Conservation (phyloP, 2,888 invertebrate genomes). For the Apamea sordens region DNA sequence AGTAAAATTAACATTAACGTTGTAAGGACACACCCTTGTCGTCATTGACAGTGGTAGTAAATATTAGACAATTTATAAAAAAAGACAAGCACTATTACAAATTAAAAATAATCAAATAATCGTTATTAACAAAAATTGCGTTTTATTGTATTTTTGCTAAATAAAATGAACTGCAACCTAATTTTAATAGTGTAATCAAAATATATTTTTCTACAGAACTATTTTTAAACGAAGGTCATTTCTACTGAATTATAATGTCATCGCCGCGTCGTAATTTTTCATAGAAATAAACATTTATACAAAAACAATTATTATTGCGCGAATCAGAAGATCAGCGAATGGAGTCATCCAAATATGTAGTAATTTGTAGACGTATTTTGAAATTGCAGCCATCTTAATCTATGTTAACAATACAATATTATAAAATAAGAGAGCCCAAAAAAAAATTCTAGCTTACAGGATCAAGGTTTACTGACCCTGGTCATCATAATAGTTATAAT, state of each 20-base stretch:
- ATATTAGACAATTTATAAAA: not conserved
- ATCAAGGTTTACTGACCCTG: not conserved
- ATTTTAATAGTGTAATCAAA: not conserved
- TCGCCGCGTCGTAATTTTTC: not conserved
- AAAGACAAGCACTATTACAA: not conserved
- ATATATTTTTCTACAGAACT: no score
- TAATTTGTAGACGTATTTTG: not conserved
- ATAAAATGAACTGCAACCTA: not conserved
- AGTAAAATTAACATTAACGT: not conserved
- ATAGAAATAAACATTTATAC: not conserved
- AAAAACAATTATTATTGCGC: not conserved
- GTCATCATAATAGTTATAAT: not conserved
- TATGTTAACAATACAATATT: not conserved
- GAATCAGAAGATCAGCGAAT: not conserved
- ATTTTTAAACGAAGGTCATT: not conserved
- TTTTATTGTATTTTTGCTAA: not conserved
- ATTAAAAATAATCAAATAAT: not conserved
- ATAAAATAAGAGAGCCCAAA: not conserved
- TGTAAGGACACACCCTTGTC: not conserved
- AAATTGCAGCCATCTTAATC: not conserved
- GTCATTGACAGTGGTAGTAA: not conserved
- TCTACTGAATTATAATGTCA: not conserved
- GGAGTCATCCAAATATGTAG: not conserved
- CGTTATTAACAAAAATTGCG: not conserved
- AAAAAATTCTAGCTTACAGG: not conserved